Evolutionary conservation across 2,888 invertebrate genomes (phyloP), one percentile per base, ranked within the genome.

Genomic region (Dryomyza anilis): DNA sequence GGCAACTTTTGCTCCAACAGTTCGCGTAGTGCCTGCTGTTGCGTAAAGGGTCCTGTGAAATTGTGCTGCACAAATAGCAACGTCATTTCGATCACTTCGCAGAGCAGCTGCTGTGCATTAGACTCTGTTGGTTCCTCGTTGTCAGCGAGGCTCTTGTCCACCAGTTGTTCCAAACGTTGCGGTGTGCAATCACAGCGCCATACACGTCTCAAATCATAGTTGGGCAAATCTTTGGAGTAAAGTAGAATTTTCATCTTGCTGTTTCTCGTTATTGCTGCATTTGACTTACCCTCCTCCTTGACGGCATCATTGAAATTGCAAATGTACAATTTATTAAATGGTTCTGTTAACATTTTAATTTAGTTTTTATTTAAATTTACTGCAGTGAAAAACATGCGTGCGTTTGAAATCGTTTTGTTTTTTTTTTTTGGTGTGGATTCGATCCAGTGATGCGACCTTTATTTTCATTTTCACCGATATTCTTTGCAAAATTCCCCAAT

Each of bases 21-120:
- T 53, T 70, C 66, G n/a, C 63, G 63, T 36, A 74, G 71, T 1
- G 63, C 59, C 12, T 58, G 27, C 6, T 74, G 7, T 50, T 74
- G 72, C 21, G 72, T 67, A 46, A 80, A 78, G 7, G 93, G 92
- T 0, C 95, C 92, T 57, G 90, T 90, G 87, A 93, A 95, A 83
- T 96, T 96, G 60, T 86, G 86, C 79, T 94, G 91, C 61, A 93
- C 86, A 83, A 95, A 96, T 27, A 86, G 85, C 57, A 91, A 84
- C 29, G 93, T 83, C 70, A 89, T 86, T 39, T 89, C 86, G 19
- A 92, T 85, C 2, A 89, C 91, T 23, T 75, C 69, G 59, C 88
- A 67, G 1, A 76, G 36, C 8, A 75, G 60, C 8, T 68, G 27
- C 1, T 63, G 27, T 0, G 69, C 48, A 8, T 19, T 39, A 46